Conservation (phyloP, 2,113 vertebrate species). For the Brachyhypopomus occidentalis region DNA sequence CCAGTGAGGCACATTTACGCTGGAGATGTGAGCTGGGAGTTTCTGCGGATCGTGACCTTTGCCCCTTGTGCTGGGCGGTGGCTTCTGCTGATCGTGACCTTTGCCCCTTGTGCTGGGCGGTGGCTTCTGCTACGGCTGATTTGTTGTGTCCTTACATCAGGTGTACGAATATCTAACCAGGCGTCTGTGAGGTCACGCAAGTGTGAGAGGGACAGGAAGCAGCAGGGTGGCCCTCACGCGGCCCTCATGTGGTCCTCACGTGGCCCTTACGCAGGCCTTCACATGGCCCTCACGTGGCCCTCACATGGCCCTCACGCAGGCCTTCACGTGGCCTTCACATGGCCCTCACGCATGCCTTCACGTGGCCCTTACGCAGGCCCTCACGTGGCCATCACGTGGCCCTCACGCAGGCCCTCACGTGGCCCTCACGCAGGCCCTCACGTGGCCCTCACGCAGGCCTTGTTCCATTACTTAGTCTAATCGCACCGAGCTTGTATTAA, state of each 20-base stretch:
- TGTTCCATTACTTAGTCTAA: too few species aligned
- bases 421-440: too few species aligned
- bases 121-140: constrained; percentile 19
- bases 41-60: too few species aligned
- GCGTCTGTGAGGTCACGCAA: constrained; percentile 49
- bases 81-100: not conserved
- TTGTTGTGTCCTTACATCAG: constrained; percentile 47
- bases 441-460: constrained; percentile 29
- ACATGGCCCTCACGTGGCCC: too few species aligned
- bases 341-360: too few species aligned
- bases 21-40: not conserved
- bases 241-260: too few species aligned
- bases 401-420: too few species aligned
- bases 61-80: not conserved
- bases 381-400: too few species aligned
- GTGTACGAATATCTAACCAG: constrained; percentile 53
- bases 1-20: not conserved
- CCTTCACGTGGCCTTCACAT: too few species aligned
- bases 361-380: too few species aligned
- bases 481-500: constrained; percentile 46
- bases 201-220: constrained; percentile 34
- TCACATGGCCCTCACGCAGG: too few species aligned
- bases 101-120: not conserved
- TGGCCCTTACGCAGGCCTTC: too few species aligned
- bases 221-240: constrained; percentile 19